Conservation (phyloP, 2,888 invertebrate genomes). For the Agonopterix subpropinquella region DNA sequence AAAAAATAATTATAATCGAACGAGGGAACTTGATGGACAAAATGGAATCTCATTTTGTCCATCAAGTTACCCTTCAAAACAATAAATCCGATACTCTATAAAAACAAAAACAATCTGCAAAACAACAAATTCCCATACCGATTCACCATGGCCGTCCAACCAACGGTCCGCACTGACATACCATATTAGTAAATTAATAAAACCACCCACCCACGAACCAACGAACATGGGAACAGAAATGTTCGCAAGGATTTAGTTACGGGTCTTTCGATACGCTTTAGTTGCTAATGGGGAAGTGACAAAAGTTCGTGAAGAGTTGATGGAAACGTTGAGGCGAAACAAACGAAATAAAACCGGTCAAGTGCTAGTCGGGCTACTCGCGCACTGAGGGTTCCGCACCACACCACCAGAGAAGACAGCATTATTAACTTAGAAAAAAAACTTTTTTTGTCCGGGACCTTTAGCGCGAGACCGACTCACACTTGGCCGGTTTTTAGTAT, state of each 20-base stretch:
- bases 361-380: too few relatives aligned
- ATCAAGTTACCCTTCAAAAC: too few relatives aligned
- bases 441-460: too few relatives aligned
- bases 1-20: too few relatives aligned
- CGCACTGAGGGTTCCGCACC: too few relatives aligned
- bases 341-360: too few relatives aligned
- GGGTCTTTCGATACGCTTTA: constrained; percentile 36
- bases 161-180: constrained; percentile 28
- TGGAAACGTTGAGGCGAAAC: not conserved
- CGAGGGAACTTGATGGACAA: too few relatives aligned
- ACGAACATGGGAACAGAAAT: constrained; percentile 43
- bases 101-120: constrained; percentile 24
- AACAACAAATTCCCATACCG: constrained; percentile 38
- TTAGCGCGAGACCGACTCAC: too few relatives aligned
- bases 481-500: too few relatives aligned
- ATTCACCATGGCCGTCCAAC: constrained; percentile 40
- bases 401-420: too few relatives aligned
- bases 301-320: not conserved
- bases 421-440: too few relatives aligned
- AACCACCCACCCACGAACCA: constrained; percentile 19
- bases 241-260: constrained; percentile 54
- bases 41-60: not conserved
- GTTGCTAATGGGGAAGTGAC: not conserved
- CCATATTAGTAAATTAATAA: not conserved
- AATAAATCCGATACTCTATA: not conserved